phyloP scores from a whole-genome alignment of 2,888 invertebrate species.

The Ectemnius continuus region DNA sequence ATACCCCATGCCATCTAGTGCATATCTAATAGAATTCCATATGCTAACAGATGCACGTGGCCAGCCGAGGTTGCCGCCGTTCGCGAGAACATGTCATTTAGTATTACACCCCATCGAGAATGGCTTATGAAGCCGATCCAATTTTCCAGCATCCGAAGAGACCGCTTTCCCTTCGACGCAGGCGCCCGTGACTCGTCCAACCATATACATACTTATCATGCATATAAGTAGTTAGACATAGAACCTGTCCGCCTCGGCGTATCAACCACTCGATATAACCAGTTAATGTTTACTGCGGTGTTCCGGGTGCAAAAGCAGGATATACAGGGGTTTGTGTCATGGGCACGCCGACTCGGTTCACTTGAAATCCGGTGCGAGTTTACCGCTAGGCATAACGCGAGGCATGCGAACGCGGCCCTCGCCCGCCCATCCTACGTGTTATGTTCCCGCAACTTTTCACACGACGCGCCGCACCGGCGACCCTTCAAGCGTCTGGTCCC shows the following conservation, averaged over 20 bases:
- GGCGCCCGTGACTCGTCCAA: not conserved
- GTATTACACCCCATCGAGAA: slow-evolving; percentile 6
- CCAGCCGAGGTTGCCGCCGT: not conserved
- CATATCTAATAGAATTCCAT: slow-evolving; percentile 21
- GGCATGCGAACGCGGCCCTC: not conserved
- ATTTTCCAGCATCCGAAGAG: slow-evolving; percentile 17
- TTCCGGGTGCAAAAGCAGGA: slow-evolving; percentile 51
- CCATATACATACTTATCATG: not conserved
- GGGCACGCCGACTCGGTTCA: not conserved
- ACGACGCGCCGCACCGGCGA: not conserved
- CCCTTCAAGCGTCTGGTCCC: not conserved
- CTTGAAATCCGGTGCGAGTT: slow-evolving; percentile 5
- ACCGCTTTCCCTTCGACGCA: not conserved
- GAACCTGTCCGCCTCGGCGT: slow-evolving; percentile 1
- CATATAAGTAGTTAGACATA: slow-evolving; percentile 19
- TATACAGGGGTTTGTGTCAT: not conserved
- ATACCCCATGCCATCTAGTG: slow-evolving; percentile 11
- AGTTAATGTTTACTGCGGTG: slow-evolving; percentile 23
- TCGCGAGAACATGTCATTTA: not conserved
- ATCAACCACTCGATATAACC: slow-evolving; percentile 25
- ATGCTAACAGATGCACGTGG: not conserved
- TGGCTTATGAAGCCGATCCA: slow-evolving; percentile 16
- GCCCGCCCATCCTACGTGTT: not conserved
- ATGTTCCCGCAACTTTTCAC: not conserved
- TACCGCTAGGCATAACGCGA: not conserved